Percentiles rank a stretch among this genome's conserved stretches.
These are phyloP conservation scores for Ornithoptera priamus DNA, from an alignment of 2,888 invertebrate species.

Conservation along the genomic window DNA sequence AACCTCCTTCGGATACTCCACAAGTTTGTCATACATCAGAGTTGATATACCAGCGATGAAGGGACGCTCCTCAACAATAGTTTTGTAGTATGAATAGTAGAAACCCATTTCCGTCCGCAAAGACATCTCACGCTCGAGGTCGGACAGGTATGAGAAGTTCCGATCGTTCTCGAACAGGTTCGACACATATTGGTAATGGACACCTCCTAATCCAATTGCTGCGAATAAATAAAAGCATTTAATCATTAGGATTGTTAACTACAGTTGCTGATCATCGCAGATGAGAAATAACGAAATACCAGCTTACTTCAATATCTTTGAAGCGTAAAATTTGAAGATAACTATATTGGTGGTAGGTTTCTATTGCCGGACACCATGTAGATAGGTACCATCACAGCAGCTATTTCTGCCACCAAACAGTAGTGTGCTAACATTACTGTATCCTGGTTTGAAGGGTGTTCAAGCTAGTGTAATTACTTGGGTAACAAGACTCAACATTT, in stretches of 20 bases:
- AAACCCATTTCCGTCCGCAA: slow-evolving; percentile 93
- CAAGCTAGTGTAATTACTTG: no score
- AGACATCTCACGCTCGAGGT: slow-evolving; percentile 91
- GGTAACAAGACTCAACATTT: no score
- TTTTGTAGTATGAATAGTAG: slow-evolving; percentile 94
- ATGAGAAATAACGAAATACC: neutral
- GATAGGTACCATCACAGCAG: no score
- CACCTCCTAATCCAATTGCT: slow-evolving; percentile 81
- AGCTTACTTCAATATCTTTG: neutral
- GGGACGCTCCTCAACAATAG: slow-evolving; percentile 84
- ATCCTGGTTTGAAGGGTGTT: no score
- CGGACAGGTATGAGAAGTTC: slow-evolving; percentile 91
- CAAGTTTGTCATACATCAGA: slow-evolving; percentile 85
- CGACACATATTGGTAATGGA: slow-evolving; percentile 84
- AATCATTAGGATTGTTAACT: neutral
- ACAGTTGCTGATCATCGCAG: no score
- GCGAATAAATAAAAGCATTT: slow-evolving; percentile 37
- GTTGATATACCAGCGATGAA: slow-evolving; percentile 82
- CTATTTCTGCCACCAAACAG: no score
- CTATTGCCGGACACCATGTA: no score
- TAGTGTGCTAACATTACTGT: no score
- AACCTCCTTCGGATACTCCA: slow-evolving; percentile 90
- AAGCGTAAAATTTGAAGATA: no score
- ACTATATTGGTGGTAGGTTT: neutral
- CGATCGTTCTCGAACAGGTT: slow-evolving; percentile 90